Evolutionary conservation across 2,888 invertebrate species (phyloP), one percentile per base, ranked within the genome.

Genomic region (Lithophane ornitopus): DNA sequence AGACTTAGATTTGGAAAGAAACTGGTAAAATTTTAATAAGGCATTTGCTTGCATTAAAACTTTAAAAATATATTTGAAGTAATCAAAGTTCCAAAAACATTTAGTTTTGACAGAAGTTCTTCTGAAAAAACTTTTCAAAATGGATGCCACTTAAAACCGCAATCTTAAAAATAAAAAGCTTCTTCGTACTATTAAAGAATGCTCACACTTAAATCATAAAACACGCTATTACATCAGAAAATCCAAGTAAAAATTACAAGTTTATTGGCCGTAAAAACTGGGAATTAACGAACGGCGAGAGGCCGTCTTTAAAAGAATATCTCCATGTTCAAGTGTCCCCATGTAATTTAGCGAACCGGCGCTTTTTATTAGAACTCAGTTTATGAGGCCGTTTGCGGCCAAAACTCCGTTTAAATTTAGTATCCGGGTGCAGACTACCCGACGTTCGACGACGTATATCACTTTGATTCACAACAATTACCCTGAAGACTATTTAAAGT

Each of bases 401-500:
- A 81, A 85, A 85, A 85, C 89, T 90, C 89, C 90, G 91, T 89
- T 88, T 81, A 90, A 91, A 94, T 94, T 93, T 92, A 93, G 90
- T 81, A 89, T 86, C 88, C 80, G 73, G 87, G 85, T 84, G 76
- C 84, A 82, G 84, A 85, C 86, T 81, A 88, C 82, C 83, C 79
- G 75, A 87, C 76, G 44, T 61, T 81, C 68, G 75, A 78, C 77
- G 82, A 83, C 82, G 87, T 89, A 89, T 90, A 90, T 92, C 89
- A 89, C 83, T 87, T 91, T 92, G 91, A 93, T 92, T 92, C 91
- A 88, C 89, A 89, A 90, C 91, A 91, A 93, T 93, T 93, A 92
- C 92, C 91, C 76, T 81, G 75, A 81, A 84, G 84, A 84, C 88
- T 85, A 85, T 90, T 90, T 87, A 85, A 87, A 87, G 84, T 86